A percentile compares a stretch with the other conserved stretches of the same genome.
Conservation (phyloP, 2,113 vertebrate species). For the Epinephelus fuscoguttatus region DNA sequence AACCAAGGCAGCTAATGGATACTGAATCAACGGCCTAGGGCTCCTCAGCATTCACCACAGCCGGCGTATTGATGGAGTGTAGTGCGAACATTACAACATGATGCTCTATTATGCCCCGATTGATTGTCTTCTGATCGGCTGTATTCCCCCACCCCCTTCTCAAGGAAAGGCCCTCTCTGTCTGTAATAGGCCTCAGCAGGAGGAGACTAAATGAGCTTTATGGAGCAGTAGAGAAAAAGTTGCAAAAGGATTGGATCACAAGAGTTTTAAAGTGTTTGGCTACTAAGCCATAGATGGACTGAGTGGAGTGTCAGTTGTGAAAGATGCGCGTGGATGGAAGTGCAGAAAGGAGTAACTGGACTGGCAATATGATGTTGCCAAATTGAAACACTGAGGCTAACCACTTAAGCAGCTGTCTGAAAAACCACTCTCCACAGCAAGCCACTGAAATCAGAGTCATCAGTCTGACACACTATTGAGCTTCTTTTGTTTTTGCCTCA, state of each 20-base stretch:
- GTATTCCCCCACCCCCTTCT: constrained; percentile 8
- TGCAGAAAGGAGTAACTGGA: constrained; percentile 28
- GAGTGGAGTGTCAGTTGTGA: constrained; percentile 4
- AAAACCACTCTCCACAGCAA: constrained; percentile 46
- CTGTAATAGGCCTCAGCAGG: constrained; percentile 29
- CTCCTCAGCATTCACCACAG: constrained; percentile 70
- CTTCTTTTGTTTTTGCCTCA: not conserved
- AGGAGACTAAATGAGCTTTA: constrained; percentile 21
- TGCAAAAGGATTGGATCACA: not conserved
- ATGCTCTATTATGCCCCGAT: constrained; percentile 80
- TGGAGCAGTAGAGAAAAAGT: constrained; percentile 11
- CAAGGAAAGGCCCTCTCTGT: constrained; percentile 23
- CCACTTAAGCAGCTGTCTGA: constrained; percentile 54
- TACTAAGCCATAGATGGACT: not conserved
- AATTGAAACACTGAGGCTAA: constrained; percentile 58
- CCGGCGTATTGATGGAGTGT: constrained; percentile 73
- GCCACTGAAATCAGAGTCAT: constrained; percentile 28
- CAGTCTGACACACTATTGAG: not conserved
- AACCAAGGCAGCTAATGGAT: constrained; percentile 37
- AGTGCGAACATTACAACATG: constrained; percentile 70
- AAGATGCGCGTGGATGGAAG: constrained; percentile 21
- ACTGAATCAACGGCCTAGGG: constrained; percentile 31
- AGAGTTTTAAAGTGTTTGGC: constrained; percentile 7
- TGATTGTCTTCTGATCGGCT: constrained; percentile 80
- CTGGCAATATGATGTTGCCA: constrained; percentile 24